These are phyloP conservation scores for Harpalus rubripes DNA, from an alignment of 2,888 invertebrate genomes.

Conservation along the genomic window DNA sequence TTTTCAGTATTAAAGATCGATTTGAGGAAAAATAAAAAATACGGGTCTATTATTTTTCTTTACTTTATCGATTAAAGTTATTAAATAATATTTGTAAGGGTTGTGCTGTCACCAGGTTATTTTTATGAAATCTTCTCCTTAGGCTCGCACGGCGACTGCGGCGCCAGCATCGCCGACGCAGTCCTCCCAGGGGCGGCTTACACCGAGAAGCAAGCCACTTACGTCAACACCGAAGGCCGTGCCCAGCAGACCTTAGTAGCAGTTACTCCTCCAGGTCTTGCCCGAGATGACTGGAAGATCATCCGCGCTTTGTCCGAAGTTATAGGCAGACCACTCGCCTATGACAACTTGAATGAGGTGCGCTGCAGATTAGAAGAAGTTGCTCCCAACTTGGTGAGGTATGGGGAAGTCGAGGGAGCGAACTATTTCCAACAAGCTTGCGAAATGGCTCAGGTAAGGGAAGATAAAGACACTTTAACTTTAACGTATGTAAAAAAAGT, in stretches of 20 bases:
- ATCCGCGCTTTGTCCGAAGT: slow-evolving; percentile 97
- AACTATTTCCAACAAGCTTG: slow-evolving; percentile 90
- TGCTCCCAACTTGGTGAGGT: slow-evolving; percentile 92
- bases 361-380: slow-evolving; percentile 90
- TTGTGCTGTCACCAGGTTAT: too few relatives aligned
- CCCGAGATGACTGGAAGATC: slow-evolving; percentile 99
- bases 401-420: slow-evolving; percentile 90
- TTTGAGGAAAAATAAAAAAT: too few relatives aligned
- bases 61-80: too few relatives aligned
- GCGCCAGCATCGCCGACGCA: slow-evolving; percentile 95
- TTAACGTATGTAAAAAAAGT: too few relatives aligned
- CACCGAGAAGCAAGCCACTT: slow-evolving; percentile 98
- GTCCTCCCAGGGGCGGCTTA: slow-evolving; percentile 98
- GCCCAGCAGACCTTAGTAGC: slow-evolving; percentile 94
- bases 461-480: too few relatives aligned
- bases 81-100: too few relatives aligned
- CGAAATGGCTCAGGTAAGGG: slow-evolving; percentile 83
- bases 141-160: slow-evolving; percentile 98
- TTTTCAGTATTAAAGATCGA: too few relatives aligned
- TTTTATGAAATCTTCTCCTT: too few relatives aligned
- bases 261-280: slow-evolving; percentile 94
- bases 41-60: too few relatives aligned
- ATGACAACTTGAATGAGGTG: slow-evolving; percentile 91
- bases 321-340: slow-evolving; percentile 82
- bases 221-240: slow-evolving; percentile 98